Percentiles rank a stretch among this genome's conserved stretches.
Evolutionary conservation across 2,888 invertebrate genomes (phyloP).

Genomic region (Selenia dentaria): DNA sequence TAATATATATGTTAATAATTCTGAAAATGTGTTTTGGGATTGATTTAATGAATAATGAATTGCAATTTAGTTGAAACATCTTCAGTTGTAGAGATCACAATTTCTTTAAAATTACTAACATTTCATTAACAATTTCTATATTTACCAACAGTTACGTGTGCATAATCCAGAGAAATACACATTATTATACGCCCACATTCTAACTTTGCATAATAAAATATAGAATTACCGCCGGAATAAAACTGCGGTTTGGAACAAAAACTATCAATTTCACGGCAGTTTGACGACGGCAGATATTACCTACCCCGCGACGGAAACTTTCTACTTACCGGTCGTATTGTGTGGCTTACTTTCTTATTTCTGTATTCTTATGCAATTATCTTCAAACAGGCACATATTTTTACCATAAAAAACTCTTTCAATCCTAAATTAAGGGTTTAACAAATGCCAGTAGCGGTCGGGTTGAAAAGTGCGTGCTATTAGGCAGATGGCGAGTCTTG

Average conservation of each 20-base stretch:
- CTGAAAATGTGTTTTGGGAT: too few species aligned
- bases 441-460: constrained; percentile 57
- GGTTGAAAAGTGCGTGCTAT: constrained; percentile 73
- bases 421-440: constrained; percentile 25
- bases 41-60: too few species aligned
- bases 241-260: constrained; percentile 63
- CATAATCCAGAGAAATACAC: constrained; percentile 9
- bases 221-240: constrained; percentile 44
- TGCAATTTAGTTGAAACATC: too few species aligned
- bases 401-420: background rate
- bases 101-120: background rate
- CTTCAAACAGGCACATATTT: constrained; percentile 59
- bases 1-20: too few species aligned
- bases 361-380: constrained; percentile 64
- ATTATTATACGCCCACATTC: constrained; percentile 19
- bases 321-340: constrained; percentile 64
- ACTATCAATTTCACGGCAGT: constrained; percentile 71
- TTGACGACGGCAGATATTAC: constrained; percentile 51
- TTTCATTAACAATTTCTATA: constrained; percentile 1
- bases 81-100: background rate
- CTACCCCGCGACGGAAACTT: constrained; percentile 56
- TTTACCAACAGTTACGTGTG: constrained; percentile 1
- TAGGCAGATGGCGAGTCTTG: constrained; percentile 73
- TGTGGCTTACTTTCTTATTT: constrained; percentile 76
- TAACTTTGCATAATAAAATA: constrained; percentile 29